Conservation (phyloP, 1,140 invertebrate genomes). For the Drosophila auraria region DNA sequence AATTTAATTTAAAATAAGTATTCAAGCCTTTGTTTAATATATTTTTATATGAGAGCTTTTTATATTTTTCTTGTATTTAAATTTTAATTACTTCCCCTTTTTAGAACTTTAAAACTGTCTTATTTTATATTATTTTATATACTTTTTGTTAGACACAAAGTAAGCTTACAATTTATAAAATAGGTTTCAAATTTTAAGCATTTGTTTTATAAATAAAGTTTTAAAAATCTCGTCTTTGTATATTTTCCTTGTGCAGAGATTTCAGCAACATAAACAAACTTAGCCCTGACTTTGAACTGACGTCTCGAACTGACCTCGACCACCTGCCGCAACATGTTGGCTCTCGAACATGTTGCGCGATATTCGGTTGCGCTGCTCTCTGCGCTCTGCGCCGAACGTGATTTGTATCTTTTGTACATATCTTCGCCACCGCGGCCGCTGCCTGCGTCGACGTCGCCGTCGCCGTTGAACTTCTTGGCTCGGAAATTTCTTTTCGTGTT, state of each 20-base stretch:
- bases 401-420: constrained; percentile 44
- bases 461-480: constrained; percentile 63
- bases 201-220: background rate
- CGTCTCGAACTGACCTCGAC: constrained; percentile 57
- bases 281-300: constrained; percentile 84
- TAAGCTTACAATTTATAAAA: background rate
- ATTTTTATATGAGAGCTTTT: too few relatives aligned
- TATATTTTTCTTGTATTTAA: too few relatives aligned
- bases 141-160: too few relatives aligned
- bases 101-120: too few relatives aligned
- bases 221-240: background rate
- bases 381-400: constrained; percentile 37
- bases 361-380: constrained; percentile 18
- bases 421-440: constrained; percentile 37
- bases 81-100: too few relatives aligned
- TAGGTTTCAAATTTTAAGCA: background rate
- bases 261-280: constrained; percentile 62
- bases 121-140: too few relatives aligned
- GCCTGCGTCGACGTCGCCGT: constrained; percentile 26
- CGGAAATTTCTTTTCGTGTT: constrained; percentile 79
- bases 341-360: constrained; percentile 32
- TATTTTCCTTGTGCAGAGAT: background rate
- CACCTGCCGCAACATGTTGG: constrained; percentile 69
- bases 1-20: background rate
- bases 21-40: background rate